Base-by-base conservation (phyloP, 2,797 vertebrate species). In the Schizothorax lantsangensis region DNA sequence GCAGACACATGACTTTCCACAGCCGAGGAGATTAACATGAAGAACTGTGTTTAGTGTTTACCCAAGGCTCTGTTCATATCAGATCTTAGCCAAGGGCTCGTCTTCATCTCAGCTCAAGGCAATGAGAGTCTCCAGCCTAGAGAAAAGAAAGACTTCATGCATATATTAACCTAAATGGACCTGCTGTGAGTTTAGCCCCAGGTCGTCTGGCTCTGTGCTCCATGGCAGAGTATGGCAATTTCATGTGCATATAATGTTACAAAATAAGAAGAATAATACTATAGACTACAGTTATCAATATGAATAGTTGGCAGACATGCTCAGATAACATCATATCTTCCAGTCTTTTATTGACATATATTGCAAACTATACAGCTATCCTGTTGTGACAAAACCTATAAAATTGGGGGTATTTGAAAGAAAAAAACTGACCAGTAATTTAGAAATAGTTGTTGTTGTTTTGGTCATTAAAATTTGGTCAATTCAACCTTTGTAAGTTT, bases 51-150 rank as follows among this genome's bases (percentile, higher is more conserved):
- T 62, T 59, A 72, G 38, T 45, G 66, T 80, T 43, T 38, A 57
- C 64, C 38, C 15, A 80, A 73, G 10, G 49, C 66, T 72, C 36
- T 21, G 6, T 19, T 80, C 52, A 79, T 43, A 72, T 49, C 64
- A 79, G 74, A 84, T 79, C 59, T 64, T 36, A 81, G 79, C 59
- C 79, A 43, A 68, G 33, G 66, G 80, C 45, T 49, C 62, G 4
- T 81, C 83, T 84, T 84, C 43, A 79, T 80, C 77, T 85, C 49
- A 85, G 66, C 66, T 80, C 38, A 45, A 80, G 66, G 75, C 38
- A 80, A 80, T 3, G 2, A 54, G 26, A 17, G 54, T 74, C 71
- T 80, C 52, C 54, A 74, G 69, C 43, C 64, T n/a, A 62, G 26
- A 80, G 69, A 62, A 74, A 81, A 26, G 40, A 62, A 47, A 86